phyloP scores from a whole-genome alignment of 1,140 invertebrate genomes.

The Drosophila orena region DNA sequence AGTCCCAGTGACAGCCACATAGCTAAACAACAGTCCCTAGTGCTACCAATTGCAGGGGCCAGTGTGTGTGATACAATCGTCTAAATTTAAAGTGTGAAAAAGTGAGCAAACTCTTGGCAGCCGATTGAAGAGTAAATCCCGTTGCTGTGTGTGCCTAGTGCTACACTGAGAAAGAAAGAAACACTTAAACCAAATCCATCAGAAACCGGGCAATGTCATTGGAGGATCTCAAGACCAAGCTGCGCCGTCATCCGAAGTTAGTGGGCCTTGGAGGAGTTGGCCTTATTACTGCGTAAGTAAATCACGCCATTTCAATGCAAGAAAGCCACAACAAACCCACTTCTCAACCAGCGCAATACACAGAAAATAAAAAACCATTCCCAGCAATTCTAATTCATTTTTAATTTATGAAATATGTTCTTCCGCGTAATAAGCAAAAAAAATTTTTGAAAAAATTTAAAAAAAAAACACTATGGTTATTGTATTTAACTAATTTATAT shows the following conservation, averaged over 20 bases:
- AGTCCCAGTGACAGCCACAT: conserved; percentile 25
- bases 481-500: not conserved
- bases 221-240: conserved; percentile 68
- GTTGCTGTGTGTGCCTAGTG: conserved; percentile 30
- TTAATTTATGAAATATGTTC: too few relatives aligned
- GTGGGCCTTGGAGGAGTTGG: conserved; percentile 75
- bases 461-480: too few relatives aligned
- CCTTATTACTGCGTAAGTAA: conserved; percentile 78
- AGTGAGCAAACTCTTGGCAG: conserved; percentile 64
- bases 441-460: too few relatives aligned
- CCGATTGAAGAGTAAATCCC: conserved; percentile 26
- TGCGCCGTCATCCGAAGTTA: conserved; percentile 76
- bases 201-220: conserved; percentile 71
- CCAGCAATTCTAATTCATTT: too few relatives aligned
- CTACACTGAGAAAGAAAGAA: conserved; percentile 37
- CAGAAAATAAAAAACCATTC: conserved; percentile 3
- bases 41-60: conserved; percentile 33
- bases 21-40: conserved; percentile 25
- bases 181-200: not conserved
- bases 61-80: conserved; percentile 41
- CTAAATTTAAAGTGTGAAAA: conserved; percentile 66
- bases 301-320: conserved; percentile 17
- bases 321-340: conserved; percentile 11
- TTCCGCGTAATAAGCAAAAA: too few relatives aligned
- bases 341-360: conserved; percentile 8